Base-by-base conservation (phyloP, 2,888 invertebrate genomes). In the Stratiomys singularior region DNA sequence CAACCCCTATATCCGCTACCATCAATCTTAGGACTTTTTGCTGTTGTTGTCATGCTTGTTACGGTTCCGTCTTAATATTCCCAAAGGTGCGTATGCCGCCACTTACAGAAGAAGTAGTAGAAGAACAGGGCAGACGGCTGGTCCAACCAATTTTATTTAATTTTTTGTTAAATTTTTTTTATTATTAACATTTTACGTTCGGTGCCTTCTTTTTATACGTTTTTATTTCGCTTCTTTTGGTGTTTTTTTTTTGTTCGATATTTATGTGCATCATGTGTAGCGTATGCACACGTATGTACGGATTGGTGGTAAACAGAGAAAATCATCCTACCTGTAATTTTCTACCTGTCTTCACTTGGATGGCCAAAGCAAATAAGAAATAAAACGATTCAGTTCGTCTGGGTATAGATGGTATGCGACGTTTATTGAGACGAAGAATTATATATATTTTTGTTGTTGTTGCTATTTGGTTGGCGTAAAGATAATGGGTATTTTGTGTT, bases 301-400 rank as follows among this genome's bases (percentile, higher is more conserved):
- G 9, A 52, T 52, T 52, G 18, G 37, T 15, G 18, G 52, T 52
- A 52, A 52, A 52, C 52, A n/a, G 52, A n/a, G 52, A 52, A 52
- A 52, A 60, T 64, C 64, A 28, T 64, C 28, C 64, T 64, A 64
- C 64, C 64, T 64, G 64, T 64, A 64, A 64, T 64, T 64, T 64
- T 64, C 64, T 64, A 64, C 64, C 28, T 64, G 28, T 64, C 64
- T 64, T 64, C 64, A 64, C 64, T 30, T 64, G 27, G 27, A 23
- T 60, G 60, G 28, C 23, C 13, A 60, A 28, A 28, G 64, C 28
- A 64, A 64, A 64, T 64, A 64, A 64, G 64, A 64, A 64, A 64
- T 64, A 64, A 64, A 64, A 64, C 64, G 64, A n/a, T 64, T 64
- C 64, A 25, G 52, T 52, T 52, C 15, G 52, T 52, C 37, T 37